Evolutionary conservation across 92 coral and sea anemone species (phyloP).

Genomic region (Epizoanthus ramosus): DNA sequence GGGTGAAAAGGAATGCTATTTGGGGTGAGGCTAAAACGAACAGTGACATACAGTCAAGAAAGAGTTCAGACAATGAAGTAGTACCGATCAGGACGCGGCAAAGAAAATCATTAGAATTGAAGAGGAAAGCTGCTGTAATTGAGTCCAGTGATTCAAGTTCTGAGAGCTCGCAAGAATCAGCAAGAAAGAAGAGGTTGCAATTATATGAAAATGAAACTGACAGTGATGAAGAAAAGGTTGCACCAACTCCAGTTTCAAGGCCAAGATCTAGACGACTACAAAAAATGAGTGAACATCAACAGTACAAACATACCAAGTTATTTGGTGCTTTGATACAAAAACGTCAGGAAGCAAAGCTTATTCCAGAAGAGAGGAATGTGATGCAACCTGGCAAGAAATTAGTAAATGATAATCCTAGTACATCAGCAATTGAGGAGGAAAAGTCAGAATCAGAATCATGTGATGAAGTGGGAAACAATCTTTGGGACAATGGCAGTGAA

Average conservation of each 20-base stretch:
- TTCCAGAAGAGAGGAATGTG: constrained; percentile 45
- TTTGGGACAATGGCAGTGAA: constrained; percentile 58
- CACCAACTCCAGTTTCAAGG: not conserved
- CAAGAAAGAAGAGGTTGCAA: not conserved
- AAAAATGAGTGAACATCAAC: constrained; percentile 45
- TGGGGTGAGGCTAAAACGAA: not conserved
- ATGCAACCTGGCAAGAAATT: not conserved
- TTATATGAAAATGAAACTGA: not conserved
- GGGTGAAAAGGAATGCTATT: too few relatives aligned
- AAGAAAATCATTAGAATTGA: constrained; percentile 11
- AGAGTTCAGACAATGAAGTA: constrained; percentile 23
- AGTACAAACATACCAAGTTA: constrained; percentile 42
- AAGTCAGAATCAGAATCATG: constrained; percentile 29
- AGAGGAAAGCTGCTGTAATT: constrained; percentile 4
- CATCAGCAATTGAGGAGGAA: constrained; percentile 22
- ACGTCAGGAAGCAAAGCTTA: constrained; percentile 54
- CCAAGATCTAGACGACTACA: constrained; percentile 50
- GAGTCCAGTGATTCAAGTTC: constrained; percentile 31
- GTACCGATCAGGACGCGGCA: not conserved
- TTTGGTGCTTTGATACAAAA: constrained; percentile 56
- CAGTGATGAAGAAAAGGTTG: not conserved
- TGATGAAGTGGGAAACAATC: constrained; percentile 39
- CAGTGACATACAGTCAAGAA: not conserved
- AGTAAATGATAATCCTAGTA: not conserved
- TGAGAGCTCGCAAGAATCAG: not conserved